Percentiles rank a stretch among this genome's conserved stretches.
Conservation (phyloP, 2,113 vertebrate species). For the Thomomys bottae region DNA sequence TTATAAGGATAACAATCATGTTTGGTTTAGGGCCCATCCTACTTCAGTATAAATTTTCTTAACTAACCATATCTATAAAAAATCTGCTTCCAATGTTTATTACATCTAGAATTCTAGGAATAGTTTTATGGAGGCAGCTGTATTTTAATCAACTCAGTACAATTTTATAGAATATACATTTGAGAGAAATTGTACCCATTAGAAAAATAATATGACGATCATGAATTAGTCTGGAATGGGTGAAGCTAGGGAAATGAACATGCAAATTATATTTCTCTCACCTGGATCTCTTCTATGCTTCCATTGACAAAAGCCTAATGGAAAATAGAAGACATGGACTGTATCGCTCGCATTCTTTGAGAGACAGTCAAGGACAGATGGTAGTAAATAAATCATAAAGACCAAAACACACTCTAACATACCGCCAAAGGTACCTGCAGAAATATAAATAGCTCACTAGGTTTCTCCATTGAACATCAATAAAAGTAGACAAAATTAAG, state of each 20-base stretch:
- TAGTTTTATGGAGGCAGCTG: neutral
- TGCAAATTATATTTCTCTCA: neutral
- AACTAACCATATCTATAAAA: neutral
- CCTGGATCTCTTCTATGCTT: neutral
- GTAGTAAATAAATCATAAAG: neutral
- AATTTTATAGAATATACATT: neutral
- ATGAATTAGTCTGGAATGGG: neutral
- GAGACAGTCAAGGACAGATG: neutral
- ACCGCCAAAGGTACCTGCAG: neutral
- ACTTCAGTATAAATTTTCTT: neutral
- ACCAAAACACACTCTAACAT: neutral
- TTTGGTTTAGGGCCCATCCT: neutral
- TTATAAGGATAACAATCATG: neutral
- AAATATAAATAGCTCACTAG: neutral
- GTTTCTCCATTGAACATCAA: neutral
- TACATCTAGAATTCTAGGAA: neutral
- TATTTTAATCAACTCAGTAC: neutral
- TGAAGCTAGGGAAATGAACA: slow-evolving; percentile 1
- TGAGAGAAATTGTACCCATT: neutral
- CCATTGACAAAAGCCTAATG: neutral
- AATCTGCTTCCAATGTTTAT: neutral
- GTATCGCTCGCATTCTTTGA: neutral
- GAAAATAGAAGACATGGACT: neutral
- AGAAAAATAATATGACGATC: neutral
- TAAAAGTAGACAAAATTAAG: neutral